Evolutionary conservation across 2,797 vertebrate species (phyloP).

Genomic region (Buphagus erythrorhynchus): DNA sequence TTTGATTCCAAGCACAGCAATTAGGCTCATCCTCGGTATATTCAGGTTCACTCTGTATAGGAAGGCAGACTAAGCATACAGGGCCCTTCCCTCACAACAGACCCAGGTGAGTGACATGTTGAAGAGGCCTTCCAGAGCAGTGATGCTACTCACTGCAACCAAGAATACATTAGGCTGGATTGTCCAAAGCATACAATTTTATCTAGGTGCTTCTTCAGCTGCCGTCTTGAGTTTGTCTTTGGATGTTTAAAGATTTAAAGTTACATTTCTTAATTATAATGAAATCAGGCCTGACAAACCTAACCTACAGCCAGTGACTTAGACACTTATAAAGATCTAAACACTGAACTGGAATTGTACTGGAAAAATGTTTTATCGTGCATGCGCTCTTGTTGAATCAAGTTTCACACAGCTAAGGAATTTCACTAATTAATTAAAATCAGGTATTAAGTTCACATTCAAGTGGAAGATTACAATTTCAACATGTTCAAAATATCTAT

Average conservation of each 20-base stretch:
- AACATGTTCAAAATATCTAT: neutral
- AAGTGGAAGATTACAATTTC: neutral
- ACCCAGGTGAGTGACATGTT: rapidly evolving
- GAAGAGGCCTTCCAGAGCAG: neutral
- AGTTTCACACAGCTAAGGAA: neutral
- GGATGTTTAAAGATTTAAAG: neutral
- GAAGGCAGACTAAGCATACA: neutral
- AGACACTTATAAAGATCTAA: neutral
- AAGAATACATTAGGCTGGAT: neutral
- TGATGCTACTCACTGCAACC: neutral
- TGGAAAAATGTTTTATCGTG: rapidly evolving
- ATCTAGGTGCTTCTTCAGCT: neutral
- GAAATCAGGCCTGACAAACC: neutral
- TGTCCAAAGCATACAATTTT: neutral
- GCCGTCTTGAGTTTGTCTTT: neutral
- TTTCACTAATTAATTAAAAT: neutral
- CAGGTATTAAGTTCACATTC: neutral
- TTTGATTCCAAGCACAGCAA: neutral
- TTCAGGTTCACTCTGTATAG: neutral
- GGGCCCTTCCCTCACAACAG: neutral
- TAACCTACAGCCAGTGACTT: neutral
- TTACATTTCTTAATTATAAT: neutral
- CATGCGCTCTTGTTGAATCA: neutral
- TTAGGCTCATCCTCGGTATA: neutral
- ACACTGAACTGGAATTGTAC: neutral